Evolutionary conservation across 2,888 invertebrate genomes (phyloP).

Genomic region (Bombylius major): DNA sequence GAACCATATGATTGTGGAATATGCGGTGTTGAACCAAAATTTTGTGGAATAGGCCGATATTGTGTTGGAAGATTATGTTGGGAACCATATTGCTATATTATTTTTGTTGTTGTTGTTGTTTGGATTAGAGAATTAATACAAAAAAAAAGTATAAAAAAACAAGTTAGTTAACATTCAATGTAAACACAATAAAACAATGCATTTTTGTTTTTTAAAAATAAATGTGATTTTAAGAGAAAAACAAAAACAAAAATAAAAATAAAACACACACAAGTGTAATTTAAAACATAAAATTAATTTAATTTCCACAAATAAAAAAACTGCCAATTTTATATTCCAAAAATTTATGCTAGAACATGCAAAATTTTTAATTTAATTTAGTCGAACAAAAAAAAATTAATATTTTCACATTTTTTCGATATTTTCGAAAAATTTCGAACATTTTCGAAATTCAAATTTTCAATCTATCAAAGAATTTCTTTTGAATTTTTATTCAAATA

Average conservation of each 20-base stretch:
- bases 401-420: too few species aligned
- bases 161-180: too few species aligned
- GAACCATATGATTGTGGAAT: constrained; percentile 29
- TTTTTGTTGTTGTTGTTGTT: not conserved
- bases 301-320: not conserved
- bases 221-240: too few species aligned
- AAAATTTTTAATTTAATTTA: not conserved
- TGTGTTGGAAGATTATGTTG: constrained; percentile 40
- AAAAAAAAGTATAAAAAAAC: too few species aligned
- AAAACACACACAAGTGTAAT: not conserved
- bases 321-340: not conserved
- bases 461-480: too few species aligned
- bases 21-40: constrained; percentile 36
- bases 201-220: too few species aligned
- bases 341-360: not conserved
- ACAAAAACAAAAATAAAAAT: too few species aligned
- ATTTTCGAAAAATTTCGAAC: too few species aligned
- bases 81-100: constrained; percentile 41
- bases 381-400: not conserved
- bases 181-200: too few species aligned
- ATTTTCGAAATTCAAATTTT: too few species aligned
- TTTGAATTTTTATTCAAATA: too few species aligned
- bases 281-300: not conserved
- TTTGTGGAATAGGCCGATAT: constrained; percentile 26
- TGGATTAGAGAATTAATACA: too few species aligned